Evolutionary conservation across 2,113 vertebrate genomes (phyloP).

Genomic region (Corydoras sp.): DNA sequence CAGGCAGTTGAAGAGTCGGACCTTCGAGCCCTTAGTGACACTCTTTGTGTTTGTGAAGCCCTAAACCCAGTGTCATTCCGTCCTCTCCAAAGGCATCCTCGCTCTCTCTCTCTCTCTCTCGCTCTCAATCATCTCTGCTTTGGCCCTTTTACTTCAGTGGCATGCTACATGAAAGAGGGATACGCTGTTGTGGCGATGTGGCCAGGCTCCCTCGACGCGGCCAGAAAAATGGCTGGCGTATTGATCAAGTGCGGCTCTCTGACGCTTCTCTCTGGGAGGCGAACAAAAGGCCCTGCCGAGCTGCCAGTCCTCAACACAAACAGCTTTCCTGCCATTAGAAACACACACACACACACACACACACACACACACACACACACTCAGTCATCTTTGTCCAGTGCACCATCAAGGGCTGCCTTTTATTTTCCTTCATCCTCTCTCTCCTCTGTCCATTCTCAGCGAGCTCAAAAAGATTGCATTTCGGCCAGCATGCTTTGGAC

Average conservation of each 20-base stretch:
- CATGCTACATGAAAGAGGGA: constrained; percentile 60
- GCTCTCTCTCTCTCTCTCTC: constrained; percentile 29
- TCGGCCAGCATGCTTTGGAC: constrained; percentile 41
- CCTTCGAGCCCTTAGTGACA: constrained; percentile 43
- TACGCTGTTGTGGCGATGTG: constrained; percentile 52
- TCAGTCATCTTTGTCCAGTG: constrained; percentile 30
- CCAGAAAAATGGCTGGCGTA: constrained; percentile 56
- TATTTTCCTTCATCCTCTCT: constrained; percentile 40
- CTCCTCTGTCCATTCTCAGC: constrained; percentile 29
- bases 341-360: constrained; percentile 26
- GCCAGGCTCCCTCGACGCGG: constrained; percentile 46
- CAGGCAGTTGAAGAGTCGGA: constrained; percentile 45
- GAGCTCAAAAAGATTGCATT: constrained; percentile 43
- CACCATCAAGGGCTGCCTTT: constrained; percentile 36
- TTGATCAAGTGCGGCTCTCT: constrained; percentile 60
- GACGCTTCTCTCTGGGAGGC: constrained; percentile 46
- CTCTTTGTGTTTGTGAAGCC: constrained; percentile 49
- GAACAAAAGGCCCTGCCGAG: constrained; percentile 55
- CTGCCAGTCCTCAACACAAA: constrained; percentile 56
- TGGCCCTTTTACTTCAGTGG: constrained; percentile 54
- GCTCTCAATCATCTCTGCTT: constrained; percentile 39
- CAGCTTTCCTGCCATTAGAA: constrained; percentile 45
- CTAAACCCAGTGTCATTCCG: constrained; percentile 22
- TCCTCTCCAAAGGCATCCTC: constrained; percentile 20
- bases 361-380: constrained; percentile 23